These are phyloP conservation scores for Camelus dromedarius DNA, from an alignment of 2,113 vertebrate species.

Conservation along the genomic window DNA sequence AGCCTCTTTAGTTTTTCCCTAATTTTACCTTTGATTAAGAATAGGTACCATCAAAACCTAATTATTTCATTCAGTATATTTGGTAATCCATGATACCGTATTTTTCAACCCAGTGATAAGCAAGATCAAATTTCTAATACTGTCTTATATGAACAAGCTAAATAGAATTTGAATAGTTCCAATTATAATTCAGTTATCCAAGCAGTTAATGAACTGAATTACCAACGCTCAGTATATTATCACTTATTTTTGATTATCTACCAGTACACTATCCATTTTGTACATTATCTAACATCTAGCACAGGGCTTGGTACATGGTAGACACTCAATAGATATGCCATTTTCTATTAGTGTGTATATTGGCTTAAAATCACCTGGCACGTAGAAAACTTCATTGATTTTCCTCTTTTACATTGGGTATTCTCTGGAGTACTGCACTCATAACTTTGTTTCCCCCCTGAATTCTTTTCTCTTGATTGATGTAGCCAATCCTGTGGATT, in stretches of 20 bases:
- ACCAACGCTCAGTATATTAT: not conserved
- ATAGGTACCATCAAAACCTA: not conserved
- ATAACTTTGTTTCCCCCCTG: not conserved
- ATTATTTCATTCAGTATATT: not conserved
- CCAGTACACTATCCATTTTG: not conserved
- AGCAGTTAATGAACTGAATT: conserved; percentile 4
- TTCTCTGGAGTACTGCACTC: not conserved
- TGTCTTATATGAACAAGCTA: not conserved
- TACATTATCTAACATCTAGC: not conserved
- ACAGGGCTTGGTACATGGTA: not conserved
- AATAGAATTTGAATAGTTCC: not conserved
- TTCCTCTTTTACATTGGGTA: not conserved
- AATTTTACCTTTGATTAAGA: conserved; percentile 23
- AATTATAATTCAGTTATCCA: not conserved
- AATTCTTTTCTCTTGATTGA: not conserved
- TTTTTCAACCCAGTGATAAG: not conserved
- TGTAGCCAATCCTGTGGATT: not conserved
- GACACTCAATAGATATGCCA: not conserved
- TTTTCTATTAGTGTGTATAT: not conserved
- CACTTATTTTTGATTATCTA: not conserved
- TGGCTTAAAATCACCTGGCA: not conserved
- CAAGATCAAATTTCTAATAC: conserved; percentile 16
- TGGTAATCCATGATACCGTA: not conserved
- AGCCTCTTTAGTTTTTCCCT: not conserved
- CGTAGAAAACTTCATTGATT: not conserved